A percentile compares a stretch with the other conserved stretches of the same genome.
These are phyloP conservation scores for Nomada fabriciana DNA, from an alignment of 2,888 invertebrate species.

Conservation along the genomic window DNA sequence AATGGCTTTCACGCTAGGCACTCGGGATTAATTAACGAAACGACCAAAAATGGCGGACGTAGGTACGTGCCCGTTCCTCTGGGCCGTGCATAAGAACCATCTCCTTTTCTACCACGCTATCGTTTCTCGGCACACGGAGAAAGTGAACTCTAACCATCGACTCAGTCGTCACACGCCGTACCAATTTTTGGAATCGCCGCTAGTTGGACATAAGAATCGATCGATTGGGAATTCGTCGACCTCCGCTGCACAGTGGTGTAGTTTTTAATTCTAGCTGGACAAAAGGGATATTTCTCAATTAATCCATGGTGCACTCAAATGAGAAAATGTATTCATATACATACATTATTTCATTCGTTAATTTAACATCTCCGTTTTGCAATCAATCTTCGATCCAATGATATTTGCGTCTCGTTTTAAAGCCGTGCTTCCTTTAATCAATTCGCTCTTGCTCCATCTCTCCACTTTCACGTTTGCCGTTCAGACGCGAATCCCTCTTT, in stretches of 20 bases:
- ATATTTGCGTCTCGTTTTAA: background rate
- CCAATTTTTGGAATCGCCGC: constrained; percentile 40
- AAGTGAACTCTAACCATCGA: background rate
- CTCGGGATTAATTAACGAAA: constrained; percentile 79
- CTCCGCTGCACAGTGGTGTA: background rate
- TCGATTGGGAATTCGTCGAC: constrained; percentile 1
- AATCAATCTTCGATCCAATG: background rate
- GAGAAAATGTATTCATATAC: too few species aligned
- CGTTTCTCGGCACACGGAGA: background rate
- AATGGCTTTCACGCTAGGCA: constrained; percentile 79
- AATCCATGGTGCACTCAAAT: too few species aligned
- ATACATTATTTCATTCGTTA: background rate
- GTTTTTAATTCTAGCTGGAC: too few species aligned
- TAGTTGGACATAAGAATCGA: background rate
- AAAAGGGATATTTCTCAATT: too few species aligned
- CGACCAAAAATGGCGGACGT: constrained; percentile 77
- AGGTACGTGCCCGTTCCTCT: constrained; percentile 38
- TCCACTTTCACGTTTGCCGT: constrained; percentile 8
- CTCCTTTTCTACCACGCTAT: constrained; percentile 38
- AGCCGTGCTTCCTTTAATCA: background rate
- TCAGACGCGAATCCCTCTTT: background rate
- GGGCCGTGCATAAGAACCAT: constrained; percentile 43
- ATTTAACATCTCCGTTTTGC: background rate
- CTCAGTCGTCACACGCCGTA: constrained; percentile 52
- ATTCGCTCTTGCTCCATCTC: constrained; percentile 7